A percentile compares a stretch with the other conserved stretches of the same genome.
phyloP scores from a whole-genome alignment of 92 coral and sea anemone genomes.

The Isaurus tuberculatus region DNA sequence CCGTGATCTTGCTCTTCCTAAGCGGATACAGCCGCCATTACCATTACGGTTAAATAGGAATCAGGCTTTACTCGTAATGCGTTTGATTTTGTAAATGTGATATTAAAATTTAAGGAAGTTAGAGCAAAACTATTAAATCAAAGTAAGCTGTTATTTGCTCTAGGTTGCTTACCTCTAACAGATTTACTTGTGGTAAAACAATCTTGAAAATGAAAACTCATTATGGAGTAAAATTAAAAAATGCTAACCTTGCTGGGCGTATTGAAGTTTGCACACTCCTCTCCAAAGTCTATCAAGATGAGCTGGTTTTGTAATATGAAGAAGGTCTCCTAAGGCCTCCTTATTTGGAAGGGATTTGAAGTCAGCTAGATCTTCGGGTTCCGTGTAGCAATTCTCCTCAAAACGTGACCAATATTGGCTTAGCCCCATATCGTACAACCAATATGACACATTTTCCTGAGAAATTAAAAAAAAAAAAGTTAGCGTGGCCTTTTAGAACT shows the following conservation, averaged over 20 bases:
- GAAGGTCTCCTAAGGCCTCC: slow-evolving; percentile 19
- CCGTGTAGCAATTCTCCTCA: slow-evolving; percentile 40
- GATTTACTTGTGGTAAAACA: neutral
- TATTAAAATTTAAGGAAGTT: too few relatives aligned
- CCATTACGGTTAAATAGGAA: too few relatives aligned
- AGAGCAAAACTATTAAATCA: too few relatives aligned
- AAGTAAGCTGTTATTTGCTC: too few relatives aligned
- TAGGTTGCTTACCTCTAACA: too few relatives aligned
- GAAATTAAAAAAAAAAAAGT: neutral
- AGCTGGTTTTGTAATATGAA: slow-evolving; percentile 20
- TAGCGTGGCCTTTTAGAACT: neutral
- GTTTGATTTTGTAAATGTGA: too few relatives aligned
- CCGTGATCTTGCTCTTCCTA: too few relatives aligned
- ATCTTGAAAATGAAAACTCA: neutral
- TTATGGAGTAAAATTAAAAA: neutral
- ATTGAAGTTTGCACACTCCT: slow-evolving; percentile 32
- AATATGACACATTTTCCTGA: slow-evolving; percentile 38
- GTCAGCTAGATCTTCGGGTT: slow-evolving; percentile 41
- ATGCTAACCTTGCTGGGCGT: slow-evolving; percentile 30
- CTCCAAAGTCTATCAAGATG: slow-evolving; percentile 39
- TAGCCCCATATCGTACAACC: slow-evolving; percentile 41
- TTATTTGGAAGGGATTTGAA: slow-evolving; percentile 36
- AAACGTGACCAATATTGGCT: slow-evolving; percentile 37
- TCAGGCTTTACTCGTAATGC: too few relatives aligned
- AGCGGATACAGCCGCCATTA: too few relatives aligned